phyloP scores from a whole-genome alignment of 2,797 vertebrate genomes.

The Premnoplex brunnescens region DNA sequence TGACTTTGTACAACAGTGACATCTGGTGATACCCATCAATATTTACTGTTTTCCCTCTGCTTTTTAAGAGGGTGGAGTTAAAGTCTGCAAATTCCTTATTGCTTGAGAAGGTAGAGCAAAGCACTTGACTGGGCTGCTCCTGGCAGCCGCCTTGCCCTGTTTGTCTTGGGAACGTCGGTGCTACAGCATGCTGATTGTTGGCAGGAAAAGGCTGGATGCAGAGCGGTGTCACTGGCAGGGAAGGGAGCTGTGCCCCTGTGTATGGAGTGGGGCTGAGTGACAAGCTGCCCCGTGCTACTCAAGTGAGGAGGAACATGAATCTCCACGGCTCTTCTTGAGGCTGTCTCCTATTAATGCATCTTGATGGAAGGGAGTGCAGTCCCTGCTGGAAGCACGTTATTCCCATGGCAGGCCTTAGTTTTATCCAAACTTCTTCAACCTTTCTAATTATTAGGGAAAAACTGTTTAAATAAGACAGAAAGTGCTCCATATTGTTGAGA shows the following conservation, averaged over 20 bases:
- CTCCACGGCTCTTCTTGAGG: not conserved
- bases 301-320: not conserved
- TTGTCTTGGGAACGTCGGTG: not conserved
- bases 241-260: not conserved
- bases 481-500: not conserved
- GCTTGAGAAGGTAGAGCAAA: not conserved
- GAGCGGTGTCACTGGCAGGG: not conserved
- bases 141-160: not conserved
- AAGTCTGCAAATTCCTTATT: not conserved
- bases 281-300: not conserved
- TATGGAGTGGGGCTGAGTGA: not conserved
- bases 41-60: conserved; percentile 24
- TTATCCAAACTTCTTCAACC: not conserved
- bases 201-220: not conserved
- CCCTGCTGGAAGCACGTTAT: not conserved
- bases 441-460: not conserved
- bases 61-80: not conserved
- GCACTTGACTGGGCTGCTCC: not conserved
- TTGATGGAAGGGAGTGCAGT: not conserved
- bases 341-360: accelerated
- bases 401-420: not conserved
- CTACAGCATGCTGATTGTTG: accelerated
- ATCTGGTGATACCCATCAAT: conserved; percentile 62
- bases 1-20: conserved; percentile 68
- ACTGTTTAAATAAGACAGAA: not conserved